Percentiles rank a stretch among this genome's conserved stretches.
These are phyloP conservation scores for Stichodactyla helianthus DNA, from an alignment of 64 coral and sea anemone genomes.

Conservation along the genomic window DNA sequence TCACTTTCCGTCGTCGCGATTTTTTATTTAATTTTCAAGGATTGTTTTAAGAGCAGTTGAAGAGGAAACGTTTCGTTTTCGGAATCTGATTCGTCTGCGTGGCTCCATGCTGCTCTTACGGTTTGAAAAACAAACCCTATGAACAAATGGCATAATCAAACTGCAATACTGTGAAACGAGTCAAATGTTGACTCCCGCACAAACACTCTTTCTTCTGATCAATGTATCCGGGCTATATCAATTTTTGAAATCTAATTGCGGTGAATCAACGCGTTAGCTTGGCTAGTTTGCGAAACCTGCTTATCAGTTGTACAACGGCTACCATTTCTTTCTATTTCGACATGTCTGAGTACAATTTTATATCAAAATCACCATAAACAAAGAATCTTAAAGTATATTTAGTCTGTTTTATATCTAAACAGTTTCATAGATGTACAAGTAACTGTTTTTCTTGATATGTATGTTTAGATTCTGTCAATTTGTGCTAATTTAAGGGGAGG, in stretches of 20 bases:
- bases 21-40: neutral
- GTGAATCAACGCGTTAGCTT: neutral
- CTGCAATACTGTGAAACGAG: neutral
- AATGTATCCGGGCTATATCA: neutral
- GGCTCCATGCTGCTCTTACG: neutral
- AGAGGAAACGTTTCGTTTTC: neutral
- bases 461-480: conserved; percentile 18
- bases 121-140: neutral
- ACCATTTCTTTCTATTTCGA: neutral
- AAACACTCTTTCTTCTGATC: neutral
- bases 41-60: neutral
- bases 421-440: conserved; percentile 8
- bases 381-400: neutral
- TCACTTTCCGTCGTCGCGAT: neutral
- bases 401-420: conserved; percentile 5
- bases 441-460: conserved; percentile 17
- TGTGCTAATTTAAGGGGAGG: conserved; percentile 16
- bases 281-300: neutral
- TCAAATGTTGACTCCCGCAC: neutral
- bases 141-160: neutral
- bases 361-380: neutral
- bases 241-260: neutral
- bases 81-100: neutral
- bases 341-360: neutral
- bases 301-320: neutral